Evolutionary conservation across 2,797 vertebrate genomes (phyloP), one percentile per base, ranked within the genome.

Genomic region (Pyrocephalus nanus): DNA sequence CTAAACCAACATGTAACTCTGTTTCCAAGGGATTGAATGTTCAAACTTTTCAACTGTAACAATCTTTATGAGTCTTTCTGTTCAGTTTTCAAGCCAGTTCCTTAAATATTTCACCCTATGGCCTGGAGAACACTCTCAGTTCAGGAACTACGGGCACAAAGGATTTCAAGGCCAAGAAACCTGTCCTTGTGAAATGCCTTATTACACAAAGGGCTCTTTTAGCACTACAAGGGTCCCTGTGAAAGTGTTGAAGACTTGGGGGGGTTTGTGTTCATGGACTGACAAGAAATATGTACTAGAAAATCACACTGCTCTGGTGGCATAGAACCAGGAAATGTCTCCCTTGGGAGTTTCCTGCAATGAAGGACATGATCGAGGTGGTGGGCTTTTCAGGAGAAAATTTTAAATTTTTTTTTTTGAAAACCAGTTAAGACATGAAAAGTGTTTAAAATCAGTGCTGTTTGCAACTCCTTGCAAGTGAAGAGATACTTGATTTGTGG

Each of bases 11-110:
- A 18, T 0, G 0, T 61, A 45, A 64, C 25, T 14, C 8, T 19
- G 70, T 27, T 17, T 53, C 6, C 1, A 0, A 36, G n/a, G 5
- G 32, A 34, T 0, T 36, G 38, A 38, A 47, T 11, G 30, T 26
- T 36, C 38, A 70, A 70, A 40, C 10, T 9, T 74, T 73, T 62
- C 29, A 21, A 2, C 34, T 18, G 0, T 26, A 54, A 53, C 6
- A 66, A 45, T 27, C n/a, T 4, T 16, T 16, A 34, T n/a, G 53
- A 80, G 22, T 42, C 17, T 67, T 57, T 22, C n/a, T 22, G 40
- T 18, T 12, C 38, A 13, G 4, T 72, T 69, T 72, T 51, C 36
- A 62, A 57, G 22, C 12, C 16, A 21, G 2, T 8, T 7, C 15
- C 32, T 81, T 19, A 36, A 34, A 25, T 34, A 19, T 75, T 60